These are phyloP conservation scores for Meteorus cinctellus DNA, from an alignment of 2,888 invertebrate genomes.

Conservation along the genomic window DNA sequence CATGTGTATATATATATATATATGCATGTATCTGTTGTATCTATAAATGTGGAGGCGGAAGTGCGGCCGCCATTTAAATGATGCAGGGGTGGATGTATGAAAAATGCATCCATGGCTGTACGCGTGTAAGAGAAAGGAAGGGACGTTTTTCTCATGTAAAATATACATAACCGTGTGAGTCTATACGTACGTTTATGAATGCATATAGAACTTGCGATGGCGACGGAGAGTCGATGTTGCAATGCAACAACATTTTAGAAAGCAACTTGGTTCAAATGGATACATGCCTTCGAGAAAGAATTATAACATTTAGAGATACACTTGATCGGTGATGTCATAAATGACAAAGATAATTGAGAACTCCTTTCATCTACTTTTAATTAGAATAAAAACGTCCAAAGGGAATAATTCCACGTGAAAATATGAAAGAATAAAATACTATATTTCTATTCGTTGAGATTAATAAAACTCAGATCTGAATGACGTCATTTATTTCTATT, in stretches of 20 bases:
- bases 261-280: constrained; percentile 38
- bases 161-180: neutral
- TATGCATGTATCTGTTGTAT: neutral
- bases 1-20: constrained; percentile 9
- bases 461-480: neutral
- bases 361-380: too few species aligned
- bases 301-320: neutral
- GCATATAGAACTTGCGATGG: neutral
- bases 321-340: too few species aligned
- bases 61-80: constrained; percentile 22
- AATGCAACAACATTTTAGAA: constrained; percentile 37
- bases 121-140: constrained; percentile 30
- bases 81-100: constrained; percentile 25
- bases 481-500: neutral
- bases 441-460: too few species aligned
- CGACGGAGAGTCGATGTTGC: constrained; percentile 28
- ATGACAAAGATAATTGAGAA: too few species aligned
- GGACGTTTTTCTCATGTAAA: constrained; percentile 31
- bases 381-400: too few species aligned
- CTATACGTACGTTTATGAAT: neutral
- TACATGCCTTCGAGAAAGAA: neutral
- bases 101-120: neutral
- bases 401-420: too few species aligned
- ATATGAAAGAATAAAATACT: too few species aligned
- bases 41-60: constrained; percentile 26